These are phyloP conservation scores for Heteromyza rotundicornis DNA, from an alignment of 2,888 invertebrate species.

Conservation along the genomic window DNA sequence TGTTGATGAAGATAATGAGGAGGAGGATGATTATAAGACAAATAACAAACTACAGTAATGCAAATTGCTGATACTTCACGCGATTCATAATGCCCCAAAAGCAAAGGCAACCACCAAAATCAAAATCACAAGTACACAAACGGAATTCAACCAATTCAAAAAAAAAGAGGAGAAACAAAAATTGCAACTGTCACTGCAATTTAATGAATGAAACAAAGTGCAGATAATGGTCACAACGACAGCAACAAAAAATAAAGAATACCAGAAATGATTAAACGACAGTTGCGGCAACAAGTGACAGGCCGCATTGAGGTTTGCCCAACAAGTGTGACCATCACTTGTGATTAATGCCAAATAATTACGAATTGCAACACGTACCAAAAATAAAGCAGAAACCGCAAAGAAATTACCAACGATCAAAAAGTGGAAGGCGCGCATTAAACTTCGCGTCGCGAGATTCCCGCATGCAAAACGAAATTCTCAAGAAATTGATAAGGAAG, in stretches of 20 bases:
- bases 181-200: background rate
- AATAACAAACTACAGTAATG: background rate
- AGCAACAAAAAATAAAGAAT: too few relatives aligned
- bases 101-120: too few relatives aligned
- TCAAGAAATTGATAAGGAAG: background rate
- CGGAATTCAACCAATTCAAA: too few relatives aligned
- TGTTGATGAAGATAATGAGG: background rate
- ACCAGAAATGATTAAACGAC: constrained; percentile 4
- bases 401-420: constrained; percentile 3
- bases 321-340: too few relatives aligned
- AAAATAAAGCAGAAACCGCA: background rate
- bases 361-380: background rate
- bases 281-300: background rate
- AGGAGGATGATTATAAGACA: background rate
- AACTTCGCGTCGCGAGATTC: background rate
- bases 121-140: too few relatives aligned
- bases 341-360: background rate
- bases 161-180: background rate
- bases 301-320: too few relatives aligned
- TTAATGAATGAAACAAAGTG: background rate
- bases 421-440: constrained; percentile 6
- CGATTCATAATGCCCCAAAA: too few relatives aligned
- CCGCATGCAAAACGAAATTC: too few relatives aligned
- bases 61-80: too few relatives aligned
- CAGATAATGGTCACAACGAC: background rate